phyloP scores from a whole-genome alignment of 2,113 vertebrate species.

The Caloenas nicobarica region DNA sequence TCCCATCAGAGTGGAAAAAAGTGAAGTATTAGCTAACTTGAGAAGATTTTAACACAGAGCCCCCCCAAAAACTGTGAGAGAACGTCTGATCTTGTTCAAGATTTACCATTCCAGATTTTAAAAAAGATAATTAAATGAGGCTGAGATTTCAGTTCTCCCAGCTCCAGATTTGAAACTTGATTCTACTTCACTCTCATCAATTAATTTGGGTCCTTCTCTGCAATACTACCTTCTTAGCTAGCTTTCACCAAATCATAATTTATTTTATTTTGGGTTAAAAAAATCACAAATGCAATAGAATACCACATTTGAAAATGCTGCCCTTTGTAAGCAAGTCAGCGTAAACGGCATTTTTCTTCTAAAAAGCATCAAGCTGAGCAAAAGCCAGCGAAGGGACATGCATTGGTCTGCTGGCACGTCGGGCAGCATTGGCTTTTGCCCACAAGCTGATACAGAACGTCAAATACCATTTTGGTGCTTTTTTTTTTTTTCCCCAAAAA shows the following conservation, averaged over 20 bases:
- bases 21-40: neutral
- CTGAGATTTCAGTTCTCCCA: neutral
- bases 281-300: neutral
- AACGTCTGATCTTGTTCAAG: neutral
- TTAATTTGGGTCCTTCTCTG: neutral
- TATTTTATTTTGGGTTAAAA: neutral
- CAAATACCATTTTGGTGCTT: accelerated
- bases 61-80: neutral
- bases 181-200: neutral
- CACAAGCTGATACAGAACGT: neutral
- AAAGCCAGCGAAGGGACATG: neutral
- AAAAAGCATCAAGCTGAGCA: neutral
- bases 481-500: neutral
- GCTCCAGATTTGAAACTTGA: neutral
- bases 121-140: neutral
- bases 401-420: neutral
- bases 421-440: neutral
- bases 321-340: neutral
- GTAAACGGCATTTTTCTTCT: neutral
- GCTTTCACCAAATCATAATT: neutral
- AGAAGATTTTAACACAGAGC: neutral
- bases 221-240: neutral
- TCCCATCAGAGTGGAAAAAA: neutral
- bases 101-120: neutral
- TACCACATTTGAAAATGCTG: neutral